Evolutionary conservation across 2,888 invertebrate genomes (phyloP).

Genomic region (Cantharis rustica): DNA sequence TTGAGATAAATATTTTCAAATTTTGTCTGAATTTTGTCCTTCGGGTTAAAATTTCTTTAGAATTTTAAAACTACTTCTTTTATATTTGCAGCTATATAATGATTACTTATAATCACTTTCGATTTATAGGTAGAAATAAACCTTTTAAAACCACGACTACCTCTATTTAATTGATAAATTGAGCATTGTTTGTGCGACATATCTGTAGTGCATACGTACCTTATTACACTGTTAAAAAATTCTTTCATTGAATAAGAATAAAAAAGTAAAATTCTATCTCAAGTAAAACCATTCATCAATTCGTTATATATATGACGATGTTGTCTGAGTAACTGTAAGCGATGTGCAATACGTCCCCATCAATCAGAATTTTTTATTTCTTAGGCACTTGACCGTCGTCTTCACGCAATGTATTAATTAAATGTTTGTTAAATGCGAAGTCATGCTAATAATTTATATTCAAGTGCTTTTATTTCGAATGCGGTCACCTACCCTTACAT

Average conservation of each 20-base stretch:
- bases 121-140: background rate
- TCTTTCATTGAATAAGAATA: constrained; percentile 2
- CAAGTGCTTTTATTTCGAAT: constrained; percentile 40
- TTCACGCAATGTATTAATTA: constrained; percentile 47
- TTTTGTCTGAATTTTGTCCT: no score
- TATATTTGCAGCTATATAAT: background rate
- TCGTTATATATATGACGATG: constrained; percentile 24
- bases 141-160: background rate
- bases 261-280: constrained; percentile 13
- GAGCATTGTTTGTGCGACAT: background rate
- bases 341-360: constrained; percentile 34
- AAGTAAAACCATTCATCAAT: constrained; percentile 25
- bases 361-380: constrained; percentile 31
- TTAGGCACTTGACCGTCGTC: constrained; percentile 31
- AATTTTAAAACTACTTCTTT: background rate
- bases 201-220: background rate
- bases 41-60: background rate
- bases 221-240: background rate
- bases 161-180: background rate
- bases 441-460: constrained; percentile 46
- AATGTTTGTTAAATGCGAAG: constrained; percentile 45
- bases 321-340: constrained; percentile 31
- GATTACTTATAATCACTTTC: background rate
- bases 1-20: no score
- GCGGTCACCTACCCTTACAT: constrained; percentile 30